These are phyloP conservation scores for Chelidonichthys spinosus DNA, from an alignment of 2,797 vertebrate genomes.

Conservation along the genomic window DNA sequence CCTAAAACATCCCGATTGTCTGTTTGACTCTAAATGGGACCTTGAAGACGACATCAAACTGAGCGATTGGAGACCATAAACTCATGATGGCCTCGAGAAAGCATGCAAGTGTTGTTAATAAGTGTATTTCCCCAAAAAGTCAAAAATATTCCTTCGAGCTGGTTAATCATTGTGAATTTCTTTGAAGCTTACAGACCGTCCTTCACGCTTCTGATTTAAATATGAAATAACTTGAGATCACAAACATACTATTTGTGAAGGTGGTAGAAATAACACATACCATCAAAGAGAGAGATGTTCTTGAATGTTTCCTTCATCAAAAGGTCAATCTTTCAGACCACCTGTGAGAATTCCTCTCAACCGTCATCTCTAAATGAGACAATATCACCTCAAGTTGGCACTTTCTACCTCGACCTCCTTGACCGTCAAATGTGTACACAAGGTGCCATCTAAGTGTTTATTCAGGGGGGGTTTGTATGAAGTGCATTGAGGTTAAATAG, in stretches of 20 bases:
- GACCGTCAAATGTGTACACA: slow-evolving; percentile 45
- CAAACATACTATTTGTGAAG: background rate
- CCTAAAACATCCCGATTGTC: background rate
- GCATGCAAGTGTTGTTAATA: background rate
- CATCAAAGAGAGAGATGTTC: background rate
- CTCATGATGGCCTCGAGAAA: too few species aligned
- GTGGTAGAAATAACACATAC: background rate
- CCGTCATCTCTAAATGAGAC: slow-evolving; percentile 33
- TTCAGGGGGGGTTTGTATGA: slow-evolving; percentile 47
- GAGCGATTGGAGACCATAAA: too few species aligned
- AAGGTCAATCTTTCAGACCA: slow-evolving; percentile 22
- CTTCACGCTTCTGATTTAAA: slow-evolving; percentile 1
- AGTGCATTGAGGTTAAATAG: slow-evolving; percentile 51
- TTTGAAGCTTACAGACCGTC: background rate
- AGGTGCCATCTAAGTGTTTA: slow-evolving; percentile 43
- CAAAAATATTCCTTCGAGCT: background rate
- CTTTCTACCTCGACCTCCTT: slow-evolving; percentile 47
- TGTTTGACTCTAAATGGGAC: background rate
- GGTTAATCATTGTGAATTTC: background rate
- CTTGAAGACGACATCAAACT: too few species aligned
- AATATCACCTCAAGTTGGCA: slow-evolving; percentile 29
- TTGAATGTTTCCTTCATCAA: slow-evolving; percentile 19
- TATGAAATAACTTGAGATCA: background rate
- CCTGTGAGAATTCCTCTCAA: slow-evolving; percentile 25
- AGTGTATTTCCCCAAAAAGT: background rate